Base-by-base conservation (phyloP, 2,888 invertebrate species). In the Ophonus ardosiacus region DNA sequence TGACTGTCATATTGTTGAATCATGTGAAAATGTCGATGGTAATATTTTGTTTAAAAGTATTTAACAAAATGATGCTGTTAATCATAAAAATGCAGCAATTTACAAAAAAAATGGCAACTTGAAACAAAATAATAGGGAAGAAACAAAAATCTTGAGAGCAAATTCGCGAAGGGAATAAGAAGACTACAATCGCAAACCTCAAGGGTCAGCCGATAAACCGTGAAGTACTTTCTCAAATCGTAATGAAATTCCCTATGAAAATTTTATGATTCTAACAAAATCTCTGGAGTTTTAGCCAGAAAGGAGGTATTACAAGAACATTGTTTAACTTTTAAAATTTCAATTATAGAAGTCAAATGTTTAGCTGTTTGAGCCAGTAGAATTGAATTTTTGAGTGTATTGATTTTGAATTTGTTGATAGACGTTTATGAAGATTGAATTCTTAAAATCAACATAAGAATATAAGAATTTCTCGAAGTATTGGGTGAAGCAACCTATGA, bases 241-340 rank as follows among this genome's bases (percentile, higher is more conserved):
- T 71, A 38, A 71, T 71, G 71, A 71, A 71, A 71, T 71, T 71
- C 8, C 43, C 17, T 40, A 71, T 71, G 71, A 71, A 71, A 71
- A 71, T 71, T 71, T 71, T n/a, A 71, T 71, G 71, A 71, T 40
- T 71, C 24, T 24, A 24, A n/a, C 21, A 24, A 24, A 63, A 63
- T 63, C 24, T 18, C 17, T 8, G 24, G 18, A 17, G 24, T 24
- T 7, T 63, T 63, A 24, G 8, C 13, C 13, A 7, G 63, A 31
- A 63, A 63, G 7, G 24, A 63, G 24, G 24, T 18, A 63, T 63
- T 63, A 24, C 24, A 63, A 63, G 10, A 63, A 24, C 24, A 18
- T 63, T 63, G 63, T 63, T 63, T 63, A 63, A 63, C 24, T 63
- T 63, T 63, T 17, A 5, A 63, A 24, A 63, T 63, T 31, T 18